phyloP scores from a whole-genome alignment of 2,888 invertebrate genomes.

The Eupithecia abbreviata region DNA sequence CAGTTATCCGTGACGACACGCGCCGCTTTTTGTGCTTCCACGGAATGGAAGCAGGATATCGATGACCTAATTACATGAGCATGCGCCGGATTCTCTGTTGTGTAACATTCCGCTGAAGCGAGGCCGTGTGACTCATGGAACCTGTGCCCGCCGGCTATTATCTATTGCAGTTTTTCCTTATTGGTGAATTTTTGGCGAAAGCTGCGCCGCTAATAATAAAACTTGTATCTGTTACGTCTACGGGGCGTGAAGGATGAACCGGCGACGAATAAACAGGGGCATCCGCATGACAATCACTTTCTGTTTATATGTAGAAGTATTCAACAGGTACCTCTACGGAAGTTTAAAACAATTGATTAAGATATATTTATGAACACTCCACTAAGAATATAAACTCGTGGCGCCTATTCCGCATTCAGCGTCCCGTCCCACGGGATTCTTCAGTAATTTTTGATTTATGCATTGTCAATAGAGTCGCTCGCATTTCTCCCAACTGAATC shows the following conservation, averaged over 20 bases:
- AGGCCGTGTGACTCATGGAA: conserved; percentile 12
- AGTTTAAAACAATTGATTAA: neutral
- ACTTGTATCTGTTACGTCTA: neutral
- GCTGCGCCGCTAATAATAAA: neutral
- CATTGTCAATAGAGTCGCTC: conserved; percentile 31
- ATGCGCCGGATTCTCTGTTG: conserved; percentile 19
- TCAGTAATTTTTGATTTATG: conserved; percentile 36
- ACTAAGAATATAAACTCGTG: conserved; percentile 21
- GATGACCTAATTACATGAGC: conserved; percentile 33
- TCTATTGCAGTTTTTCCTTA: neutral
- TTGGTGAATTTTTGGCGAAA: neutral
- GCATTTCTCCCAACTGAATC: conserved; percentile 28
- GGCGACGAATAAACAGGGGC: neutral
- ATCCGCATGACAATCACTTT: neutral
- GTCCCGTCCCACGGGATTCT: conserved; percentile 28
- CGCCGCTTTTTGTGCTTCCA: conserved; percentile 19
- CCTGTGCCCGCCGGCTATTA: neutral
- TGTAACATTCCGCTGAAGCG: conserved; percentile 21
- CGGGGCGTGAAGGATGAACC: neutral
- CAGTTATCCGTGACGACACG: conserved; percentile 31
- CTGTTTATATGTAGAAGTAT: neutral
- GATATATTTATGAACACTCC: neutral
- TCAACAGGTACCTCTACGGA: neutral
- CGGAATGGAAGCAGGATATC: conserved; percentile 29
- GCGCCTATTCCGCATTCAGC: conserved; percentile 28